Base-by-base conservation (phyloP, 2,888 invertebrate genomes). In the Diarsia mendica region DNA sequence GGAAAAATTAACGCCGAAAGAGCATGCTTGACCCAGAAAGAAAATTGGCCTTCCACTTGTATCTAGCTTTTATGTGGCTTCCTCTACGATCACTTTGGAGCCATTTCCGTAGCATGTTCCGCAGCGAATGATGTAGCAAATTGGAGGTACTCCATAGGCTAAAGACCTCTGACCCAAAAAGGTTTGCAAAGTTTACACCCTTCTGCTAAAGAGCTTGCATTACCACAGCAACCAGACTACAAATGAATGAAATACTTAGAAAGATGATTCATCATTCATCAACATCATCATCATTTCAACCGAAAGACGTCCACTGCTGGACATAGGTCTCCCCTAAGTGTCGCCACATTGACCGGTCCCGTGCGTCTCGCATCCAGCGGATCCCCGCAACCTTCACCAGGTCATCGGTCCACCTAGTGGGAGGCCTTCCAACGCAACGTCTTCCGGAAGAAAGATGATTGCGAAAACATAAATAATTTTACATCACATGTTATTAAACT, bases 21-120 rank as follows among this genome's bases (percentile, higher is more conserved):
- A 44, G 13, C 39, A n/a, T 58, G 23, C 66, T 72, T 69, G 67
- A 60, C 77, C 61, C 63, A 71, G 55, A 72, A 77, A 67, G 67
- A 55, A 67, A 81, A 72, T 85, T 70, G 48, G 23, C 39, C 49
- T 53, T 73, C 70, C 61, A 69, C 60, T 69, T 55, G 39, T 70
- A 61, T 60, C n/a, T 55, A 61, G 46, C 67, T 72, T 67, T 81
- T 81, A 67, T 67, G 64, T 60, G 51, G 63, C 48, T 72, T 72
- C 64, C 69, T 67, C n/a, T 67, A 72, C 71, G 63, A 69, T 39
- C 67, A 73, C 69, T 79, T 84, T 85, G 28, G 64, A 55, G 63
- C 67, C 39, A 81, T 82, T 81, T 85, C 82, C 82, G 72, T 23
- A 53, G 49, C 55, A 63, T 67, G 63, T 79, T 76, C 39, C 67